Percentiles rank a stretch among this genome's conserved stretches.
phyloP scores from a whole-genome alignment of 2,113 vertebrate genomes.

The Lagopus muta region DNA sequence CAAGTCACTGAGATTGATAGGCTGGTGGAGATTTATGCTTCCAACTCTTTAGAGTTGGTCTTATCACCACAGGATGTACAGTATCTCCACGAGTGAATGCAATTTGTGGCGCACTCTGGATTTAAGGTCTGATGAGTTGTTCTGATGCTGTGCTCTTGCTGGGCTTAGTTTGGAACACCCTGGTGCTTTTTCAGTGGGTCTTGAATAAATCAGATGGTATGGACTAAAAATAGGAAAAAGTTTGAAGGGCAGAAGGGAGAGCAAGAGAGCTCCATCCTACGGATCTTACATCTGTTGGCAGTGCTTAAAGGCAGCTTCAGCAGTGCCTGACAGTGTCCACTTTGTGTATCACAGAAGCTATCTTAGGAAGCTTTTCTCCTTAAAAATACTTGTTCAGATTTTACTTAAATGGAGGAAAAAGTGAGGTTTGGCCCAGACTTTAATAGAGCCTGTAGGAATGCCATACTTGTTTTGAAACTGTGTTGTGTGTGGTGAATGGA shows the following conservation, averaged over 20 bases:
- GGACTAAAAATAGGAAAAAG: background rate
- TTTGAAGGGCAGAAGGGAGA: background rate
- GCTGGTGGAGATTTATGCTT: background rate
- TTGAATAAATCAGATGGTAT: background rate
- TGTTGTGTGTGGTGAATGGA: background rate
- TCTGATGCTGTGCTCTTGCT: background rate
- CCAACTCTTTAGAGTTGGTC: background rate
- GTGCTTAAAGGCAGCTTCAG: background rate
- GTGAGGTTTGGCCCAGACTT: background rate
- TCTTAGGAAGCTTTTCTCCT: background rate
- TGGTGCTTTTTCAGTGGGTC: background rate
- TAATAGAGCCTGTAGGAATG: rapidly evolving
- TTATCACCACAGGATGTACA: rapidly evolving
- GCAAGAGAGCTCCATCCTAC: background rate
- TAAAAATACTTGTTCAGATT: background rate
- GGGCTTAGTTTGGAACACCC: background rate
- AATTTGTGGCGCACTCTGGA: background rate
- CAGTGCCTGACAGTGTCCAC: background rate
- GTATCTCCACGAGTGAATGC: background rate
- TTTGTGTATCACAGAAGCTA: background rate
- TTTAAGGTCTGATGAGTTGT: background rate
- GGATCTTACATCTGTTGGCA: background rate
- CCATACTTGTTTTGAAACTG: background rate
- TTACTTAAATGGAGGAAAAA: too few species aligned
- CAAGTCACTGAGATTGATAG: rapidly evolving